Evolutionary conservation across 2,797 vertebrate genomes (phyloP).

Genomic region (Tapirus indicus): DNA sequence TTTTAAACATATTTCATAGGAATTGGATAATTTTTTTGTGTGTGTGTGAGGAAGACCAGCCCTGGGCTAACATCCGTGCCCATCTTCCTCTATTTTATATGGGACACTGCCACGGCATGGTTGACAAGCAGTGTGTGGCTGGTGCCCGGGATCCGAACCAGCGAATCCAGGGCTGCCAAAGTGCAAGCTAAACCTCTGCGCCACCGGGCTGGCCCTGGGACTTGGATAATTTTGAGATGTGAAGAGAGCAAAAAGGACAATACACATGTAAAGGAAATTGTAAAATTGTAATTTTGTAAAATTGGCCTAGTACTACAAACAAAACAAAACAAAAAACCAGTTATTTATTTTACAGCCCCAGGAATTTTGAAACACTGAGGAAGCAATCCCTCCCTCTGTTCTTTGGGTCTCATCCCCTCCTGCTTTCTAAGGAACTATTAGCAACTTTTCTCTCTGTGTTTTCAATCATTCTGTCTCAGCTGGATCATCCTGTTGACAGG

Average conservation of each 20-base stretch:
- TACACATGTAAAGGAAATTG: not conserved
- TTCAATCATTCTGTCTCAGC: not conserved
- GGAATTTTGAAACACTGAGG: not conserved
- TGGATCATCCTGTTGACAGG: not conserved
- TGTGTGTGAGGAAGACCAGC: no score
- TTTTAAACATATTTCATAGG: slow-evolving; percentile 34
- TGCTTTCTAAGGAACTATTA: not conserved
- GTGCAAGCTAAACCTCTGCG: no score
- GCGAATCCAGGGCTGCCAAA: no score
- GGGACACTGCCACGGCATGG: no score
- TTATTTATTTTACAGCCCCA: not conserved
- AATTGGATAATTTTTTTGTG: not conserved
- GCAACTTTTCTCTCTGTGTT: not conserved
- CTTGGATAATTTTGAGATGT: not conserved
- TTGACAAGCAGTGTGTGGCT: no score
- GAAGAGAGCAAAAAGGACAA: not conserved
- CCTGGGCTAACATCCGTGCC: no score
- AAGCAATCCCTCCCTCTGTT: not conserved
- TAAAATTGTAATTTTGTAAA: not conserved
- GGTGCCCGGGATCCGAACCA: no score
- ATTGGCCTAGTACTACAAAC: not conserved
- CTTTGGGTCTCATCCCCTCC: not conserved
- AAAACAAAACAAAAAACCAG: not conserved
- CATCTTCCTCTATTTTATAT: no score
- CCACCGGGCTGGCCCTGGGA: not conserved